Conservation (phyloP, 2,113 vertebrate genomes). For the Triplophysa rosa region DNA sequence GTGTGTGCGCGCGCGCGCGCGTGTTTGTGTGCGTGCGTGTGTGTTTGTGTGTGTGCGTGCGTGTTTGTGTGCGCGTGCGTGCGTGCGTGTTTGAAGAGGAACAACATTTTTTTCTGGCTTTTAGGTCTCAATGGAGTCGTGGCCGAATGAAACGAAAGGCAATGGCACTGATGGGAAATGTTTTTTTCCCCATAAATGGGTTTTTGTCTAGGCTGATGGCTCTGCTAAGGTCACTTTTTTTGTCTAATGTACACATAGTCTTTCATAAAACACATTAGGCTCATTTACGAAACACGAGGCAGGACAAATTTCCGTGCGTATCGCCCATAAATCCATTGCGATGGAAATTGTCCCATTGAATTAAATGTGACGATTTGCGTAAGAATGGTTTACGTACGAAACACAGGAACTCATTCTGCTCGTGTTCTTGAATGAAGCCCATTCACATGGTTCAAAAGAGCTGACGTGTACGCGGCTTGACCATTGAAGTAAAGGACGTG, state of each 20-base stretch:
- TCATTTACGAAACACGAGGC: not conserved
- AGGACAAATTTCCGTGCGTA: no score
- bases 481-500: not conserved
- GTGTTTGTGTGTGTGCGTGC: conserved; percentile 17
- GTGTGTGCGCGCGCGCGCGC: not conserved
- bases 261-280: not conserved
- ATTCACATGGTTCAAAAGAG: not conserved
- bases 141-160: not conserved
- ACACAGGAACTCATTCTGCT: no score
- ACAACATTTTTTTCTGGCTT: not conserved
- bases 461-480: not conserved
- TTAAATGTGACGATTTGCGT: no score
- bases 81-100: not conserved
- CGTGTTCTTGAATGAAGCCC: no score
- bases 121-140: conserved; percentile 7
- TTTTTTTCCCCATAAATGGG: conserved; percentile 4
- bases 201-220: not conserved
- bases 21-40: not conserved
- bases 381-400: no score
- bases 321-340: not conserved
- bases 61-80: no score
- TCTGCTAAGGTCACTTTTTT: conserved; percentile 6
- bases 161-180: conserved; percentile 5
- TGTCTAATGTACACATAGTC: not conserved
- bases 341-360: not conserved